Evolutionary conservation across 2,797 vertebrate genomes (phyloP).

Genomic region (Microhierax caerulescens): DNA sequence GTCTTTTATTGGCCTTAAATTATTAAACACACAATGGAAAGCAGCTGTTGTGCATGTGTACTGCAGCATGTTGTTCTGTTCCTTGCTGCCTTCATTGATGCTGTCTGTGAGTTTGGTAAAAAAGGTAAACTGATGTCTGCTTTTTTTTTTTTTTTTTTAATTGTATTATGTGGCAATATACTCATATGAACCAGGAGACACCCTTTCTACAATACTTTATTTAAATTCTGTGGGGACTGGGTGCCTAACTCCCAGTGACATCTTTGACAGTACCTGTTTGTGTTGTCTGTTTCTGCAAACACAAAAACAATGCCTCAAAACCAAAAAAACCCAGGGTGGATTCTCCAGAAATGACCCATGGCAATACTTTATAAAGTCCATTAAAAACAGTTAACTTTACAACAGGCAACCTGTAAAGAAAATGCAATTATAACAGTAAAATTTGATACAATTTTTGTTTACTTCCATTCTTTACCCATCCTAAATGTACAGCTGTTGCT

Average conservation of each 20-base stretch:
- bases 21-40: neutral
- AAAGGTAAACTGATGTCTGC: neutral
- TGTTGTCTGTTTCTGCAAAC: neutral
- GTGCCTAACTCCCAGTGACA: neutral
- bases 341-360: neutral
- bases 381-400: neutral
- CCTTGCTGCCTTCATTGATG: neutral
- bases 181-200: neutral
- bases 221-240: neutral
- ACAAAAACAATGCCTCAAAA: neutral
- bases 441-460: neutral
- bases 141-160: neutral
- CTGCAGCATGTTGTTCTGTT: neutral
- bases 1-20: neutral
- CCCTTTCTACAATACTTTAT: neutral
- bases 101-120: neutral
- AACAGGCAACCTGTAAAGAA: neutral
- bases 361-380: neutral
- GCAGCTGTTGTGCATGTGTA: fast-evolving
- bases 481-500: neutral
- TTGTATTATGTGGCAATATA: neutral
- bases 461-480: neutral
- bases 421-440: neutral
- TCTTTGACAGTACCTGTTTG: neutral
- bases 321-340: neutral